These are phyloP conservation scores for Oxycera nigricornis DNA, from an alignment of 2,888 invertebrate species.

Conservation along the genomic window DNA sequence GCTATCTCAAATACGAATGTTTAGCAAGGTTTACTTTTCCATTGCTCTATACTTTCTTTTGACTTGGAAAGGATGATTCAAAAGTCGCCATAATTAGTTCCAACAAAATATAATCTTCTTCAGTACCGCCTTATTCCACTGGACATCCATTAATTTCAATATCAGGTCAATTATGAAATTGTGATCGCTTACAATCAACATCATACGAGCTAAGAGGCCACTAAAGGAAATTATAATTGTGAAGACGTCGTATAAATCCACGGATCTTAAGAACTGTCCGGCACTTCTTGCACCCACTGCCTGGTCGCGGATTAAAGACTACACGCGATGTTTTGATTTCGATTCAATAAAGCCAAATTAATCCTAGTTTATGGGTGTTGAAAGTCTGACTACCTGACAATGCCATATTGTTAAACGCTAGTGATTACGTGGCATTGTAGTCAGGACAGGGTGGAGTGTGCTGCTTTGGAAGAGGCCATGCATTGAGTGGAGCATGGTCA, in stretches of 20 bases:
- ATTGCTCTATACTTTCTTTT: too few relatives aligned
- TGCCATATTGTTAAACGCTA: slow-evolving; percentile 50
- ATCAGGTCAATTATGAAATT: slow-evolving; percentile 35
- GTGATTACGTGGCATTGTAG: slow-evolving; percentile 51
- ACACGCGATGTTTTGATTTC: slow-evolving; percentile 58
- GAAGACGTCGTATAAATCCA: slow-evolving; percentile 36
- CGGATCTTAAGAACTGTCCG: slow-evolving; percentile 3
- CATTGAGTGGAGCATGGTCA: background rate
- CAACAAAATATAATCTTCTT: too few relatives aligned
- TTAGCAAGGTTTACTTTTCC: too few relatives aligned
- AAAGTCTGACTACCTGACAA: slow-evolving; percentile 54
- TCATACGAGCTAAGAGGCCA: slow-evolving; percentile 36
- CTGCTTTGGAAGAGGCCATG: background rate
- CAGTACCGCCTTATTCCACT: background rate
- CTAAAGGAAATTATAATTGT: slow-evolving; percentile 37
- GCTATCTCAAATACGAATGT: too few relatives aligned
- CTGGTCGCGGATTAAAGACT: slow-evolving; percentile 26
- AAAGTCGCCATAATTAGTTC: too few relatives aligned
- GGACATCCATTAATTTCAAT: background rate
- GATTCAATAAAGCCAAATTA: slow-evolving; percentile 62
- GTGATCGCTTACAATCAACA: slow-evolving; percentile 27
- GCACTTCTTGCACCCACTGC: slow-evolving; percentile 31
- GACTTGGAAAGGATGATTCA: too few relatives aligned
- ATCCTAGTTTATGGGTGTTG: slow-evolving; percentile 62
- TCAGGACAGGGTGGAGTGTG: slow-evolving; percentile 21